Evolutionary conservation across 2,888 invertebrate species (phyloP), one percentile per base, ranked within the genome.

Genomic region (Oegoconia quadripuncta): DNA sequence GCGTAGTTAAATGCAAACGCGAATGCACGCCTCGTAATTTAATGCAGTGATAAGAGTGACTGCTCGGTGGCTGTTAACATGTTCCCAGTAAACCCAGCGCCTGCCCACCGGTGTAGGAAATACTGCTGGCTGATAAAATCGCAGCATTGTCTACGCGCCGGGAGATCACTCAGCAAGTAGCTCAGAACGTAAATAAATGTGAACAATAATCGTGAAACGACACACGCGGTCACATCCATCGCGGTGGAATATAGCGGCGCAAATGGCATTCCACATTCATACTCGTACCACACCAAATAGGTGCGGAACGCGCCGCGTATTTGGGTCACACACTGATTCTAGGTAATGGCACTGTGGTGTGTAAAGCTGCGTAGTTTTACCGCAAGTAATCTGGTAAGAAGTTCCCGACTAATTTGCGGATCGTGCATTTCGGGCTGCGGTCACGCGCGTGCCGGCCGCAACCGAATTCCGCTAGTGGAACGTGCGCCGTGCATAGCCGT

Each of bases 261-360:
- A 76, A 82, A 80, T 79, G 74, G 69, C 77, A 78, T 78, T 76
- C 75, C 70, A 59, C 72, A 66, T 74, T 73, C 72, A 60, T 55
- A 66, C 73, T 73, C 72, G 60, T 55, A 62, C 64, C 69, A 71
- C 68, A 67, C 74, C 66, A 68, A 79, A 80, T 75, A 71, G 71
- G 65, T 63, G 68, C 56, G 59, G 56, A 64, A 63, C 66, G 58
- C 58, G 49, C 48, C 46, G 36, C 54, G 57, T 73, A 84, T 83
- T 79, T 76, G 62, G 83, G 84, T 80, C 80, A 81, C 74, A 80
- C 74, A 71, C 73, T 66, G 72, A 62, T 74, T 74, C 67, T 70
- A 51, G 48, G 74, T 80, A 79, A 83, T 79, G 67, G 69, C 74
- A 64, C 59, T 71, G 66, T 53, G 46, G 62, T 64, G 65, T 66